Percentiles rank a stretch among this genome's conserved stretches.
These are phyloP conservation scores for Vidua macroura DNA, from an alignment of 2,113 vertebrate genomes.

Conservation along the genomic window DNA sequence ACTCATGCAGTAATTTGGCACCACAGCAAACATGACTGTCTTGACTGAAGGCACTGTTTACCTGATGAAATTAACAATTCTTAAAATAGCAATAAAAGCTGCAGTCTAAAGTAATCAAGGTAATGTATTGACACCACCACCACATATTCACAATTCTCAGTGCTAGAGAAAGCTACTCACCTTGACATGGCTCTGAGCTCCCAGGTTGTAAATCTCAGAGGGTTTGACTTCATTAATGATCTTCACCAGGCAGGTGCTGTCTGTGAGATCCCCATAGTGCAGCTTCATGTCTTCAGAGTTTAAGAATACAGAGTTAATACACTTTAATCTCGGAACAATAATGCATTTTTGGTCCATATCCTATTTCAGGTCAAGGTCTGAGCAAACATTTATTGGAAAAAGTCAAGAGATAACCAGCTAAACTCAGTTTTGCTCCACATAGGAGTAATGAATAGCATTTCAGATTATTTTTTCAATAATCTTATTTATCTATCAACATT, in stretches of 20 bases:
- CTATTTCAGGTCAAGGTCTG: neutral
- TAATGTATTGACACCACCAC: neutral
- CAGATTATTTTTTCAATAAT: neutral
- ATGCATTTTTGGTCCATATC: neutral
- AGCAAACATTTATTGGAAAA: neutral
- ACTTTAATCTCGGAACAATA: neutral
- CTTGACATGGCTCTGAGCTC: conserved; percentile 97
- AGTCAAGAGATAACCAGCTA: neutral
- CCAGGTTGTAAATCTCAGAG: conserved; percentile 95
- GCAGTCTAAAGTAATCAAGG: neutral
- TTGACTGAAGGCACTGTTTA: neutral
- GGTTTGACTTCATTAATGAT: conserved; percentile 96
- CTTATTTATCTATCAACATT: neutral
- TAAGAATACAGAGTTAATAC: conserved; percentile 42
- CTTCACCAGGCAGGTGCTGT: conserved; percentile 98
- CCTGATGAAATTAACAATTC: neutral
- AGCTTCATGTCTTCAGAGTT: conserved; percentile 90
- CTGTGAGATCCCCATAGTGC: conserved; percentile 96
- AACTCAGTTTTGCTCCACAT: neutral
- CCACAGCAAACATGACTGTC: neutral
- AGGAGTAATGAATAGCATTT: neutral
- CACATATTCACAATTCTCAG: neutral
- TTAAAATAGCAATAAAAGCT: neutral
- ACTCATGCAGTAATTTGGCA: neutral
- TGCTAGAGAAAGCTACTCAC: conserved; percentile 66